These are phyloP conservation scores for Lucinisca nassula DNA, from an alignment of 2,888 invertebrate genomes.

Conservation along the genomic window DNA sequence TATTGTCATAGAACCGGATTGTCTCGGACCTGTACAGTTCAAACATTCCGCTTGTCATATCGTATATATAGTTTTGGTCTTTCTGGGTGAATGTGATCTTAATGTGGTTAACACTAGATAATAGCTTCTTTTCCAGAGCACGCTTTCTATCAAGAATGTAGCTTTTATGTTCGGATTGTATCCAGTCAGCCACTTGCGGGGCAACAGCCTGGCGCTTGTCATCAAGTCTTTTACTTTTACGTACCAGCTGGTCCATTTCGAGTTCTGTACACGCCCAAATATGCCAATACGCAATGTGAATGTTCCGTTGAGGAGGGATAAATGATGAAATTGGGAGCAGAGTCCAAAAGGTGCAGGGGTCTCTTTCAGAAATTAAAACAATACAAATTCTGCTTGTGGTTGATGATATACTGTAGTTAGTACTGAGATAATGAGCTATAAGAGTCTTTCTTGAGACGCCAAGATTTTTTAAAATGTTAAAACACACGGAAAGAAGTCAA, in stretches of 20 bases:
- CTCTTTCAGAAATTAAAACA: too few relatives aligned
- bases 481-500: too few relatives aligned
- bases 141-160: background rate
- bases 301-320: too few relatives aligned
- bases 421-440: too few relatives aligned
- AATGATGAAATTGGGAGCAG: too few relatives aligned
- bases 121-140: background rate
- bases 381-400: too few relatives aligned
- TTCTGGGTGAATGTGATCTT: background rate
- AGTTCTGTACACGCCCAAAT: background rate
- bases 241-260: background rate
- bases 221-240: background rate
- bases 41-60: background rate
- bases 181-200: background rate
- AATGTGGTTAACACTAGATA: background rate
- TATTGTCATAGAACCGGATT: background rate
- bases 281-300: too few relatives aligned
- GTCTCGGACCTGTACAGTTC: background rate
- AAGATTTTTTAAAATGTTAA: too few relatives aligned
- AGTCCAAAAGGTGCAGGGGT: too few relatives aligned
- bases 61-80: background rate
- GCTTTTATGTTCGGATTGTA: background rate
- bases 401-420: too few relatives aligned
- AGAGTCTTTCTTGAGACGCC: too few relatives aligned
- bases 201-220: background rate